These are phyloP conservation scores for Anoplophora glabripennis DNA, from an alignment of 1,140 invertebrate species.

Conservation along the genomic window DNA sequence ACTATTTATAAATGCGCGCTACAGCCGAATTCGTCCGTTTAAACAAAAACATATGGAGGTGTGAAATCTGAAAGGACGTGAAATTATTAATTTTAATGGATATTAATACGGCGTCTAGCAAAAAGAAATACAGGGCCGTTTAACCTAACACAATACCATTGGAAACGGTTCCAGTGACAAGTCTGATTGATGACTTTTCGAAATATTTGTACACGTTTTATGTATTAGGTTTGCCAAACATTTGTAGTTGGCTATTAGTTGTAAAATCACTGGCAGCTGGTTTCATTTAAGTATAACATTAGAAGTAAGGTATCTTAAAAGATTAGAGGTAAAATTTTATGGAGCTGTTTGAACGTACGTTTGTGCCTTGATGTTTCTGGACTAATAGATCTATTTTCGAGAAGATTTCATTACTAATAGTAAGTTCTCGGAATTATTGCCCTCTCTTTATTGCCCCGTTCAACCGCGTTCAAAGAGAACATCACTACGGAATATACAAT, in stretches of 20 bases:
- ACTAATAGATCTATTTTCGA: slow-evolving; percentile 19
- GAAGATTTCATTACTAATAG: slow-evolving; percentile 19
- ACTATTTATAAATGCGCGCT: too few species aligned
- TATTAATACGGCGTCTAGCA: too few species aligned
- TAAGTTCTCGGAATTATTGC: slow-evolving; percentile 12
- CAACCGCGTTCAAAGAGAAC: slow-evolving; percentile 16
- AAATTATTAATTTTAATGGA: too few species aligned
- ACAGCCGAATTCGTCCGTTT: too few species aligned
- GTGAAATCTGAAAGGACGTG: too few species aligned
- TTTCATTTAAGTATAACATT: slow-evolving; percentile 10
- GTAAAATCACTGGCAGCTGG: slow-evolving; percentile 18
- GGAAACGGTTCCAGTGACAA: slow-evolving; percentile 1
- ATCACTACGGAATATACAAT: slow-evolving; percentile 3
- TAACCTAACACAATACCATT: too few species aligned
- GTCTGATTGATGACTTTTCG: slow-evolving; percentile 9
- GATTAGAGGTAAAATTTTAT: slow-evolving; percentile 16
- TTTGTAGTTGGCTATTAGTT: slow-evolving; percentile 13
- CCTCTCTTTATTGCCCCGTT: slow-evolving; percentile 10
- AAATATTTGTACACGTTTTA: slow-evolving; percentile 3
- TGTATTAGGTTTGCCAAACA: slow-evolving; percentile 10
- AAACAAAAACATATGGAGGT: too few species aligned
- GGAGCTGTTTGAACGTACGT: not conserved
- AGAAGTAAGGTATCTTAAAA: slow-evolving; percentile 10
- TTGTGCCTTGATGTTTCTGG: slow-evolving; percentile 9
- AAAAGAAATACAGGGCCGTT: too few species aligned